A percentile compares a stretch with the other conserved stretches of the same genome.
Evolutionary conservation across 2,113 vertebrate species (phyloP).

Genomic region (Casuarius casuarius): DNA sequence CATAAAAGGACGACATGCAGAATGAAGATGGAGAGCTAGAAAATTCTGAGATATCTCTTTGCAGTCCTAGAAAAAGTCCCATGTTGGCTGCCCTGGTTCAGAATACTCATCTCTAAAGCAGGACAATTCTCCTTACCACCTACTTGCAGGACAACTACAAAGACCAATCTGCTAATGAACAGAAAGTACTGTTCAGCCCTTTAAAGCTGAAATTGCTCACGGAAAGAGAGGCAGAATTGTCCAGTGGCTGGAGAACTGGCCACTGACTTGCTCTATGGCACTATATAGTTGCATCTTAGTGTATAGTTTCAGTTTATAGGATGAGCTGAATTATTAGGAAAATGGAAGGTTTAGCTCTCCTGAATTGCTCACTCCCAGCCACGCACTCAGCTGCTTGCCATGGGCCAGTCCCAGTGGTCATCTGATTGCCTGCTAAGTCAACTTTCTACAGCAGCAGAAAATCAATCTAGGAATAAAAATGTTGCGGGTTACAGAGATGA

Average conservation of each 20-base stretch:
- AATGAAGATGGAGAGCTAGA: background rate
- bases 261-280: background rate
- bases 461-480: background rate
- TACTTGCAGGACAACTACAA: background rate
- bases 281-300: accelerated
- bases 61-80: background rate
- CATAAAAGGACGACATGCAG: background rate
- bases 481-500: background rate
- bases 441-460: background rate
- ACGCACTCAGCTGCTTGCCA: background rate
- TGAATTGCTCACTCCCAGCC: background rate
- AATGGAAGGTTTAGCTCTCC: background rate
- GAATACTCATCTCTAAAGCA: background rate
- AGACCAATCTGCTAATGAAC: background rate
- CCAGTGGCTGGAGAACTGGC: background rate
- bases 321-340: background rate
- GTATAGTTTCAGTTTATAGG: background rate
- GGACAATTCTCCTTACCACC: background rate
- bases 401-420: background rate
- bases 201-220: background rate
- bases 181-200: background rate
- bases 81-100: background rate
- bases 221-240: background rate
- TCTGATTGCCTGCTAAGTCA: background rate
- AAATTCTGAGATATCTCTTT: background rate